Conservation (phyloP, 2,113 vertebrate genomes). For the Emydura subglobosa region DNA sequence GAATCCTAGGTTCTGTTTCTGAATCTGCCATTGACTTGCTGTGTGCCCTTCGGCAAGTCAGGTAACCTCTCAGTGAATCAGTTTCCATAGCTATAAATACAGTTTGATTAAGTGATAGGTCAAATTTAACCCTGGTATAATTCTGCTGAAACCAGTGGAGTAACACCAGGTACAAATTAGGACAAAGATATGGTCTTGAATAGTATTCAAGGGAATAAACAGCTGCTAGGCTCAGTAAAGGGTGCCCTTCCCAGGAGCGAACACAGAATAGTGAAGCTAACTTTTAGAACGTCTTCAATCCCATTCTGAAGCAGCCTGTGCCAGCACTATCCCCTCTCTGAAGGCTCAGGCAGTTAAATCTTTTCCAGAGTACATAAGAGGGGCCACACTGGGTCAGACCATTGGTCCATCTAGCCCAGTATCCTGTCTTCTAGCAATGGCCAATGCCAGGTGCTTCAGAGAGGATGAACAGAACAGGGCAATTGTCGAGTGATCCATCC, state of each 20-base stretch:
- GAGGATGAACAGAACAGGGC: no score
- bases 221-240: not conserved
- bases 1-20: not conserved
- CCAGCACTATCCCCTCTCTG: not conserved
- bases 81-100: not conserved
- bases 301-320: not conserved
- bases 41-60: not conserved
- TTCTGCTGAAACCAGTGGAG: not conserved
- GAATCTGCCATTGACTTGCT: not conserved
- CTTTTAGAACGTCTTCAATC: not conserved
- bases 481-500: no score
- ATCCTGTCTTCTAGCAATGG: not conserved
- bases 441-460: no score
- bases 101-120: accelerated
- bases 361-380: not conserved
- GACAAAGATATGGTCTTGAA: not conserved
- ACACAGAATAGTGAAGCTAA: constrained; percentile 3
- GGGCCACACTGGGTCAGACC: not conserved
- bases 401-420: not conserved
- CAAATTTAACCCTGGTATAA: not conserved
- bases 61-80: not conserved
- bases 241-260: not conserved
- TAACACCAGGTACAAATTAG: constrained; percentile 1
- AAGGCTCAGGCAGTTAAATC: not conserved
- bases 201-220: constrained; percentile 16